Base-by-base conservation (phyloP, 2,113 vertebrate genomes). In the Megaleporinus macrocephalus region DNA sequence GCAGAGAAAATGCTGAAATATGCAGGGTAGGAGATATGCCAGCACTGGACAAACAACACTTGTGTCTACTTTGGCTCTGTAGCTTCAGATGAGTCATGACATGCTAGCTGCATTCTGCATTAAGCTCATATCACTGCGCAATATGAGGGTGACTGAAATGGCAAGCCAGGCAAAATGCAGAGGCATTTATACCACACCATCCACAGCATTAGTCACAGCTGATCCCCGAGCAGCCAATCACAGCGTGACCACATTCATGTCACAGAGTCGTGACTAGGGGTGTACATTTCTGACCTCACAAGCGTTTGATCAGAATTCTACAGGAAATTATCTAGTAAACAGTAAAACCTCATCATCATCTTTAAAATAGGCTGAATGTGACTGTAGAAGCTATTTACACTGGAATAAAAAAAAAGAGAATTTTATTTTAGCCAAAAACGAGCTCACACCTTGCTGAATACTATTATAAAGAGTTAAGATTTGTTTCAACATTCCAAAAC, bases 141-240 rank as follows among this genome's bases (percentile, higher is more conserved):
- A 15, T 20, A n/a, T 66, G 26, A 68, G 27, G 57, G 65, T 27
- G 73, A 78, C 36, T 70, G 78, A 81, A 78, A 74, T 44, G 75
- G 76, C 27, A 33, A 66, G 27, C 2, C 63, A 66, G 30, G 63
- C 63, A 66, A 4, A 66, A 33, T 20, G 16, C 63, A 33, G 27
- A 30, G 29, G 29, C 53, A 33, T 74, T 27, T 14, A n/a, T 20
- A 41, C 49, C 15, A 6, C 20, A 36, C 7, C 33, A 63, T 76
- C 36, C 33, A 16, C 18, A 55, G 5, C 13, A 29, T 55, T 1
- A 76, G 6, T 29, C 73, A 26, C 22, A 33, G 14, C 61, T 29
- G 73, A 59, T 1, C 26, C 41, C 51, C 33, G 53, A 59, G 7
- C 55, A 61, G 30, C 18, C 30, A 20, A 11, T 57, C 18, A 18